Conservation (phyloP, 2,888 invertebrate genomes). For the Drosophila testacea region DNA sequence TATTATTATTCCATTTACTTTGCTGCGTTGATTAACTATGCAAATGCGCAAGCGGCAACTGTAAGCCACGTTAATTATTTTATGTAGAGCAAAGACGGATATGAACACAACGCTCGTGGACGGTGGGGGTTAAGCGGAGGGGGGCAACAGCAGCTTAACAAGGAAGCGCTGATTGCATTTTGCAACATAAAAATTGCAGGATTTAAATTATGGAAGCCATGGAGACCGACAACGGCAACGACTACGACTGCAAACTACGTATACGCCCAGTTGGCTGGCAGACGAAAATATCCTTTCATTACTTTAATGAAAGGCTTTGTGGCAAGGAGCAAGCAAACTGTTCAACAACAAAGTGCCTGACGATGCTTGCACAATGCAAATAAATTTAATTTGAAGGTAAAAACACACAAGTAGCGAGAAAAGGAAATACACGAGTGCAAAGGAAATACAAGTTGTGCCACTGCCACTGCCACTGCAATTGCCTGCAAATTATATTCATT, state of each 20-base stretch:
- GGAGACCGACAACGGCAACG: conserved; percentile 2
- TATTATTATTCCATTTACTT: conserved; percentile 30
- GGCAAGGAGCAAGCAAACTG: conserved; percentile 13
- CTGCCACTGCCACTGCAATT: conserved; percentile 27
- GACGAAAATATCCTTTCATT: conserved; percentile 65
- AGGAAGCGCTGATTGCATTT: conserved; percentile 69
- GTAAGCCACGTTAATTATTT: conserved; percentile 73
- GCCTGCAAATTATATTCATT: conserved; percentile 37
- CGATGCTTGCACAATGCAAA: conserved; percentile 30
- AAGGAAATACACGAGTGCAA: background rate
- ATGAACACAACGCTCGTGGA: background rate
- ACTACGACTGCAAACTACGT: conserved; percentile 17
- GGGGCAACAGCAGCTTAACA: conserved; percentile 45
- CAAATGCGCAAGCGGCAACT: conserved; percentile 55
- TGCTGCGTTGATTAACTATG: conserved; percentile 64
- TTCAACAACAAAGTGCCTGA: conserved; percentile 29
- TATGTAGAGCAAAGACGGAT: conserved; percentile 49
- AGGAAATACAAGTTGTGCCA: background rate
- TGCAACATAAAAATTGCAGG: conserved; percentile 47
- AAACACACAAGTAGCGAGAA: background rate
- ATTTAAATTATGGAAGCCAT: conserved; percentile 23
- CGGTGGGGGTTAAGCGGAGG: no score
- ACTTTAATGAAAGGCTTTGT: conserved; percentile 67
- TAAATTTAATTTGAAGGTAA: conserved; percentile 69
- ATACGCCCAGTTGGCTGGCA: conserved; percentile 21